Percentiles rank a stretch among this genome's conserved stretches.
These are phyloP conservation scores for Morpho achilles DNA, from an alignment of 2,888 invertebrate genomes.

Conservation along the genomic window DNA sequence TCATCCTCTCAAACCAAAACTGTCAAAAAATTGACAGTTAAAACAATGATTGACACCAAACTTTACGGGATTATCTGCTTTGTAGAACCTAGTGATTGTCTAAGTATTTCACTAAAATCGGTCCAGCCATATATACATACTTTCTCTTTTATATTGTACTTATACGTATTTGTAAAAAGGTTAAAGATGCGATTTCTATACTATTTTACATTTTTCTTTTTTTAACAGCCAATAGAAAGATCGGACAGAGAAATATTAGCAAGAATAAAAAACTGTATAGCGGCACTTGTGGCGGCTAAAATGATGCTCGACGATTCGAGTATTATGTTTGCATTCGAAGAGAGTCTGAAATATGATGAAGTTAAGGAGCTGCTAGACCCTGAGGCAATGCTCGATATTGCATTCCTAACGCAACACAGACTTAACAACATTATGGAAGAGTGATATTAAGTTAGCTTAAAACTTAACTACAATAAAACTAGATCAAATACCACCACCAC, in stretches of 20 bases:
- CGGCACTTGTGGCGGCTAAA: constrained; percentile 90
- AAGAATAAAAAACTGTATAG: constrained; percentile 92
- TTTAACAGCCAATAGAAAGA: constrained; percentile 81
- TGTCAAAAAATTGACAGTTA: neutral
- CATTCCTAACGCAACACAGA: constrained; percentile 87
- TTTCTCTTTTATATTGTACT: too few relatives aligned
- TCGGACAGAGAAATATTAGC: constrained; percentile 92
- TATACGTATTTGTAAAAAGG: too few relatives aligned
- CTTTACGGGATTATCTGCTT: too few relatives aligned
- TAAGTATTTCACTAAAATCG: neutral
- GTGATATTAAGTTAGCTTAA: constrained; percentile 31
- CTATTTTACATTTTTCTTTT: neutral
- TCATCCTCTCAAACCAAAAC: neutral
- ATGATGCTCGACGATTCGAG: constrained; percentile 96
- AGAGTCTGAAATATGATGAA: constrained; percentile 87
- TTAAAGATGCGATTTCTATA: neutral
- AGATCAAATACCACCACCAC: too few relatives aligned
- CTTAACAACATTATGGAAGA: constrained; percentile 69
- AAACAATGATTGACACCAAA: too few relatives aligned
- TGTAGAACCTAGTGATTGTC: neutral
- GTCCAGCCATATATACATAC: too few relatives aligned
- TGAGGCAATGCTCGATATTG: constrained; percentile 91
- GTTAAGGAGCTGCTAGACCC: constrained; percentile 89
- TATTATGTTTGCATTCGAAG: constrained; percentile 93
- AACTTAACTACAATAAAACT: too few relatives aligned